These are phyloP conservation scores for Urosaurus nigricauda DNA, from an alignment of 2,797 vertebrate genomes.

Conservation along the genomic window DNA sequence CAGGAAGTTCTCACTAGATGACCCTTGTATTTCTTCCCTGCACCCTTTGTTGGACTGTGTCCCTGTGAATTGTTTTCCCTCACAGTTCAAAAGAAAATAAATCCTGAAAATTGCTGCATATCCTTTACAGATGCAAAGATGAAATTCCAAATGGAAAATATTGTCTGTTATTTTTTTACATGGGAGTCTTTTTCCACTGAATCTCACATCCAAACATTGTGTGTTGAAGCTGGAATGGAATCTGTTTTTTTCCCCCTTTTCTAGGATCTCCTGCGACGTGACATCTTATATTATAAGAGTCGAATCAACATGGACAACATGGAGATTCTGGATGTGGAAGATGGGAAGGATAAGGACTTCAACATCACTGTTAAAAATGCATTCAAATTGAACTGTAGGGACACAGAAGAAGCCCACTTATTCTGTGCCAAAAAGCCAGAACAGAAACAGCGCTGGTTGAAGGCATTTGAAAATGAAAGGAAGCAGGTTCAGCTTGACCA, in stretches of 20 bases:
- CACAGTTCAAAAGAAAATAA: background rate
- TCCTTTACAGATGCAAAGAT: background rate
- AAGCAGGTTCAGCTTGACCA: conserved; percentile 90
- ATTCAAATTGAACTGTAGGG: conserved; percentile 84
- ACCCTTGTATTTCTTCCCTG: background rate
- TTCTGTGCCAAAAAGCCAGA: conserved; percentile 93
- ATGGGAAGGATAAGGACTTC: conserved; percentile 93
- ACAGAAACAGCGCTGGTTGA: conserved; percentile 93
- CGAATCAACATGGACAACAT: conserved; percentile 91
- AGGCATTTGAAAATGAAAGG: conserved; percentile 91
- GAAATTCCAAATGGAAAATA: background rate
- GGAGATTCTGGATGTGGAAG: conserved; percentile 90
- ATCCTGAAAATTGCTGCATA: background rate
- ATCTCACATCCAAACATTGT: background rate
- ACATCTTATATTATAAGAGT: conserved; percentile 96
- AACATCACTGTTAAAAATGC: conserved; percentile 92
- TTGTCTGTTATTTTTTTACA: background rate
- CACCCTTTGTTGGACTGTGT: background rate
- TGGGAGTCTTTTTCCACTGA: background rate
- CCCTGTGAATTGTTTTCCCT: background rate
- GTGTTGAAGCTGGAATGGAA: background rate
- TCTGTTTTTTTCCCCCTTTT: conserved; percentile 19
- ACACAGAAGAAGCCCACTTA: conserved; percentile 86
- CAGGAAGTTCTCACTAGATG: background rate
- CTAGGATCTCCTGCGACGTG: conserved; percentile 93